A percentile compares a stretch with the other conserved stretches of the same genome.
These are phyloP conservation scores for Kryptopterus vitreolus DNA, from an alignment of 2,797 vertebrate genomes.

Conservation along the genomic window DNA sequence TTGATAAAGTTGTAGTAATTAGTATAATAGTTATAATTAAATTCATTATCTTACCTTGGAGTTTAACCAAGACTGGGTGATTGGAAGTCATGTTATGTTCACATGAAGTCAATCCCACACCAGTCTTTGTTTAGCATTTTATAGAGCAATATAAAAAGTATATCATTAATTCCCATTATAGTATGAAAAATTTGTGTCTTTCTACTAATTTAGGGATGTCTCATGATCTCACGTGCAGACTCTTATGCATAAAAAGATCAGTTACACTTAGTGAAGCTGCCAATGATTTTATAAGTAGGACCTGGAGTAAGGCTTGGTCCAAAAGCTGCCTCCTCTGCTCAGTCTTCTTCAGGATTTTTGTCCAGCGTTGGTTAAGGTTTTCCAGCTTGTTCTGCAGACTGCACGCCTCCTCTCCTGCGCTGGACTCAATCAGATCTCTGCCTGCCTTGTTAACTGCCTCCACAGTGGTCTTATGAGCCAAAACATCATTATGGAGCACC, in stretches of 20 bases:
- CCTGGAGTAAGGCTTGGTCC: conserved; percentile 90
- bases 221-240: neutral
- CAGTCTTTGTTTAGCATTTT: too few species aligned
- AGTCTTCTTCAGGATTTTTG: conserved; percentile 87
- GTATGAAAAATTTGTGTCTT: neutral
- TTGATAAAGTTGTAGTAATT: accelerated
- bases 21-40: accelerated
- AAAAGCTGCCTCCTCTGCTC: conserved; percentile 89
- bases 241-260: conserved; percentile 2
- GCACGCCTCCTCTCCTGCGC: conserved; percentile 93
- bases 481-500: conserved; percentile 95
- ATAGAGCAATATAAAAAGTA: too few species aligned
- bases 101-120: too few species aligned
- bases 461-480: conserved; percentile 92
- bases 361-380: conserved; percentile 90
- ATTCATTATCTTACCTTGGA: conserved; percentile 64
- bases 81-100: conserved; percentile 73
- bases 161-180: neutral
- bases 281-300: conserved; percentile 58
- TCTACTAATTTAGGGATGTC: conserved; percentile 1
- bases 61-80: conserved; percentile 57
- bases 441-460: conserved; percentile 94
- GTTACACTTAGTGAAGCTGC: conserved; percentile 28
- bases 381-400: conserved; percentile 87
- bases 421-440: conserved; percentile 87